These are phyloP conservation scores for Sebastes cheni DNA, from an alignment of 2,797 vertebrate species.

Conservation along the genomic window DNA sequence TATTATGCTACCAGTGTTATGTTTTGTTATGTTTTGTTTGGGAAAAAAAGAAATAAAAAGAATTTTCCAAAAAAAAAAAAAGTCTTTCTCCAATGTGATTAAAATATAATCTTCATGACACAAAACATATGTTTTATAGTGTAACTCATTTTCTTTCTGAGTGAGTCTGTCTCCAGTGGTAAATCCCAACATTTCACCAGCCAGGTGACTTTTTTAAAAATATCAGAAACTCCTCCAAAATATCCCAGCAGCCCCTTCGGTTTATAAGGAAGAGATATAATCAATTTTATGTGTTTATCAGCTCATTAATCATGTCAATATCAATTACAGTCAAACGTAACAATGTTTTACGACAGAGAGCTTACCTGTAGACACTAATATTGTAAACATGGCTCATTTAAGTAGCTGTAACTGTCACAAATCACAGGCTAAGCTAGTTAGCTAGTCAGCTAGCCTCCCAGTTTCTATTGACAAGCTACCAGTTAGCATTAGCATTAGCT, in stretches of 20 bases:
- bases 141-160: not conserved
- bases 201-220: not conserved
- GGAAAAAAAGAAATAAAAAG: too few relatives aligned
- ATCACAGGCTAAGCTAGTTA: constrained; percentile 9
- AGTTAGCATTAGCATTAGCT: not conserved
- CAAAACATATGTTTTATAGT: not conserved
- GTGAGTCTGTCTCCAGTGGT: not conserved
- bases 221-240: not conserved
- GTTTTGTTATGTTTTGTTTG: too few relatives aligned
- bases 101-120: too few relatives aligned
- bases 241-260: not conserved
- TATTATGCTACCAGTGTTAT: too few relatives aligned
- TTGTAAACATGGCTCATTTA: not conserved
- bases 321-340: not conserved
- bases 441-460: constrained; percentile 15
- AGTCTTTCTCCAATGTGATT: not conserved
- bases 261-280: not conserved
- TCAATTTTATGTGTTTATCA: not conserved
- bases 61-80: too few relatives aligned
- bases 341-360: too few relatives aligned
- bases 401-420: constrained; percentile 8
- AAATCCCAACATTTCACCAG: not conserved
- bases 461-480: constrained; percentile 9
- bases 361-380: accelerated
- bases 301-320: not conserved